A percentile compares a stretch with the other conserved stretches of the same genome.
Evolutionary conservation across 1,140 invertebrate genomes (phyloP).

Genomic region (Drosophila persimilis): DNA sequence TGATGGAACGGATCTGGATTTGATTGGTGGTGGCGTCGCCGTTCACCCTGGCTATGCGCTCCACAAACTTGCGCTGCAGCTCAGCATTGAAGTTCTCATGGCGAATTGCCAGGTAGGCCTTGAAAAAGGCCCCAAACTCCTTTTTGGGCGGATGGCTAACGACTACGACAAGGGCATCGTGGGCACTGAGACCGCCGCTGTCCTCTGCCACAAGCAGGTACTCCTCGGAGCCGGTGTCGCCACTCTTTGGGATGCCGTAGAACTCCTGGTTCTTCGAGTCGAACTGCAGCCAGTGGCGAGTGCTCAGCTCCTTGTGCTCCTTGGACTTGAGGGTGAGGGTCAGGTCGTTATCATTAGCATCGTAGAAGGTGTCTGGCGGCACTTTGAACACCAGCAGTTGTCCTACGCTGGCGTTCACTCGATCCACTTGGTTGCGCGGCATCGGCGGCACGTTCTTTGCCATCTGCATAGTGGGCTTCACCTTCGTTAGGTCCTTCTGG

Average conservation of each 20-base stretch:
- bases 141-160: constrained; percentile 85
- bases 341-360: constrained; percentile 90
- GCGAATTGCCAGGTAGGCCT: constrained; percentile 89
- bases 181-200: constrained; percentile 87
- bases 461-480: constrained; percentile 84
- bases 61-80: constrained; percentile 90
- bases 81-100: constrained; percentile 90
- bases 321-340: constrained; percentile 89
- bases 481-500: constrained; percentile 83
- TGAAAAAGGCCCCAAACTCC: constrained; percentile 88
- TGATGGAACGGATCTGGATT: constrained; percentile 87
- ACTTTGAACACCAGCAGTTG: constrained; percentile 91
- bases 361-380: constrained; percentile 94
- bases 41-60: constrained; percentile 90
- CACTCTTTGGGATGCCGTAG: constrained; percentile 90
- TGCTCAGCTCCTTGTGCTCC: constrained; percentile 87
- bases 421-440: constrained; percentile 92
- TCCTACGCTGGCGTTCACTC: constrained; percentile 90
- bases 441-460: constrained; percentile 89
- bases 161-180: constrained; percentile 91
- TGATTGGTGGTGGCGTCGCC: constrained; percentile 89
- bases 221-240: constrained; percentile 88
- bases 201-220: constrained; percentile 90
- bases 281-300: constrained; percentile 94
- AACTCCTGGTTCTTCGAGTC: constrained; percentile 95